Base-by-base conservation (phyloP, 2,113 vertebrate species). In the Peromyscus californicus region DNA sequence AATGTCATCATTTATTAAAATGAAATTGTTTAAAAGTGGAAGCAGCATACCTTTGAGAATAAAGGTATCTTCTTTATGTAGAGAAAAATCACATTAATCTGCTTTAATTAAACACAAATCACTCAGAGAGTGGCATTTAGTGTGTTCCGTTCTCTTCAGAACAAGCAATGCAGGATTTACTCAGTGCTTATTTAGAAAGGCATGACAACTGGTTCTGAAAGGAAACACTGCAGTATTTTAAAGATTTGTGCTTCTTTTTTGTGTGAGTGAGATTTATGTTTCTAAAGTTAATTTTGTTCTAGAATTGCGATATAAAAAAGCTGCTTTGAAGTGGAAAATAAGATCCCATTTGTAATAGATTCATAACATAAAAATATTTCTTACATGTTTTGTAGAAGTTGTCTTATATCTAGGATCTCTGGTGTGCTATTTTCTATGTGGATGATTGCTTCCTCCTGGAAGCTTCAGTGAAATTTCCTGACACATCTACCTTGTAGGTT, bases 1-100 rank as follows among this genome's bases (percentile, higher is more conserved):
- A 96, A 91, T 89, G 61, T 54, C 21, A 94, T 51, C 17, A 67
- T 87, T 95, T 97, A 90, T 86, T 6, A 3, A 98, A 96, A 74
- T 13, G 1, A 13, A 51, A 36, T 59, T 90, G 89, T 97, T 96
- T 70, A 54, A 92, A 63, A 16, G 57, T 61, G 19, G 5, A 86
- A 65, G 33, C 31, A 78, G 16, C 26, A n/a, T 48, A 87, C 24
- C 54, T 76, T 48, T 80, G 9, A 31, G 89, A 57, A 83, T 75
- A 70, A 91, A 87, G 45, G 59, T 36, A 1, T 11, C 36, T 95
- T 86, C 88, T 59, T 48, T 16, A 45, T 92, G 36, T 45, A 57
- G 45, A 57, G 16, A 36, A 90, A 72, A 88, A 13, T 26, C 29
- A 24, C 39, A 2, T 13, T 82, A 87, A 10, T 57, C 24, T 91